Evolutionary conservation across 2,888 invertebrate species (phyloP).

Genomic region (Yponomeuta cagnagella): DNA sequence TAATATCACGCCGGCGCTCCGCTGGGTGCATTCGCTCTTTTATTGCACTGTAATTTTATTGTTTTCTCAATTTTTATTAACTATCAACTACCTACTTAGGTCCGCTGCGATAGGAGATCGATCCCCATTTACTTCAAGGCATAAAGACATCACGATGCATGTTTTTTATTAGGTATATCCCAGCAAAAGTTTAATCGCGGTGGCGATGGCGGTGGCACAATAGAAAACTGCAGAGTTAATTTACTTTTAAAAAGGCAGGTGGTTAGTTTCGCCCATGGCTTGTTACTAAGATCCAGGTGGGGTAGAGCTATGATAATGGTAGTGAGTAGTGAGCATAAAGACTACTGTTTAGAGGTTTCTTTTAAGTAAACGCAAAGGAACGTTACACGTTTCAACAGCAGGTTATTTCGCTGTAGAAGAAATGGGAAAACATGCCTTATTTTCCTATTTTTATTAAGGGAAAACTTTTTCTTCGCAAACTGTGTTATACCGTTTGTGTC

Average conservation of each 20-base stretch:
- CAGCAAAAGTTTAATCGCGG: neutral
- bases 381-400: neutral
- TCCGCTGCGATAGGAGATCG: conserved; percentile 44
- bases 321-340: neutral
- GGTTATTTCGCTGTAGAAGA: neutral
- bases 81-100: conserved; percentile 68
- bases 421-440: neutral
- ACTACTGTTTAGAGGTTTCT: neutral
- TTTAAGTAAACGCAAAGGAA: neutral
- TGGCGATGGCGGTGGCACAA: neutral
- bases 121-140: conserved; percentile 40
- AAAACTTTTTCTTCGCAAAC: neutral
- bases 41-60: conserved; percentile 75
- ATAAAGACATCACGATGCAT: conserved; percentile 6
- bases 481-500: neutral
- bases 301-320: neutral
- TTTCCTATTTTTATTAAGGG: neutral
- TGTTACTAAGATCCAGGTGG: neutral
- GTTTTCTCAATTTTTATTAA: conserved; percentile 76
- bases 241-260: neutral
- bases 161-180: neutral
- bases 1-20: conserved; percentile 73
- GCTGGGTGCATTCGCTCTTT: conserved; percentile 69
- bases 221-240: neutral
- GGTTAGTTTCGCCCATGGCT: neutral